Base-by-base conservation (phyloP, 1,140 invertebrate species). In the Antheraea mylitta region DNA sequence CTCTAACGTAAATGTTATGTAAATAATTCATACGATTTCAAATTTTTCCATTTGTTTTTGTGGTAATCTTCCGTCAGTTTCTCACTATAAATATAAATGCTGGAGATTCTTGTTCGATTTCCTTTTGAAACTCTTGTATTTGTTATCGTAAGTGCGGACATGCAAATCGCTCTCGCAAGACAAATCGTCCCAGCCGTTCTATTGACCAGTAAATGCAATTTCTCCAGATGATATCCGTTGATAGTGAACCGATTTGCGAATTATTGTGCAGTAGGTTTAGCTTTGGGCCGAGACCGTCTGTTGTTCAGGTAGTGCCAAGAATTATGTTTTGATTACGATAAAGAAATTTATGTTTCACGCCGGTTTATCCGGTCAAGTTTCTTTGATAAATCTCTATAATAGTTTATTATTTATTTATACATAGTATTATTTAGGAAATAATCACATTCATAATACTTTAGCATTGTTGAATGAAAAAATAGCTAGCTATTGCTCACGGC, bases 101-200 rank as follows among this genome's bases (percentile, higher is more conserved):
- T 3, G 10, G 18, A n/a, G 37, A 63, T 63, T 63, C 22, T 13
- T 63, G 61, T 63, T 63, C n/a, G 30, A 36, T 30, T 63, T 53
- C 22, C 30, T 7, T 63, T 63, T 63, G 11, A 63, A 65, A 42
- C 10, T 42, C 38, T 37, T 66, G 69, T 67, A 67, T 36, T 45
- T 30, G 22, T 70, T 70, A 66, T 70, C 64, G 22, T 45, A 9
- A 18, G 30, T 66, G 37, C 67, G 18, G 65, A 64, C 65, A 67
- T 53, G 61, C 66, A 58, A 66, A 58, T 18, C 48, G 69, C 65
- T 62, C 64, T 58, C 18, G 68, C 61, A 37, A 71, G 69, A 71
- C 69, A 71, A 71, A 71, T 71, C 65, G 69, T 62, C 48, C 48
- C 30, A 66, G 19, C 60, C 37, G 67, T 71, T 71, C 69, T 37